Conservation (phyloP, 2,797 vertebrate species). For the Varecia variegata region DNA sequence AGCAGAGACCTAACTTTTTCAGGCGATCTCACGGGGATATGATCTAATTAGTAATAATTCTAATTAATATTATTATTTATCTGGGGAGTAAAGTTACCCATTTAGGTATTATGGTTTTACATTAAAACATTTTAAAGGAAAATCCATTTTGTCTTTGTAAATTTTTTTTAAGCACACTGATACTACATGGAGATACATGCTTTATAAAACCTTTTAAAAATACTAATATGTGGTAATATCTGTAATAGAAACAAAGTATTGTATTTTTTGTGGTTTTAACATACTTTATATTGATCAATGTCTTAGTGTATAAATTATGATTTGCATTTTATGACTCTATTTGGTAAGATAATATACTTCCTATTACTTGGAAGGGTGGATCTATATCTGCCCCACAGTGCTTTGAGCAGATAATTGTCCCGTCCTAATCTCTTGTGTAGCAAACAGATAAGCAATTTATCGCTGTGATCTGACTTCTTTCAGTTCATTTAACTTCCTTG, state of each 20-base stretch:
- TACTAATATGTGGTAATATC: neutral
- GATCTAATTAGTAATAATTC: neutral
- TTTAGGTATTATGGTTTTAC: neutral
- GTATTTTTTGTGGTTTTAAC: neutral
- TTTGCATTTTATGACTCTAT: neutral
- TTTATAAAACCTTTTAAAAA: slow-evolving; percentile 32
- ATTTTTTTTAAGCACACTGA: neutral
- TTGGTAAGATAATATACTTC: slow-evolving; percentile 57
- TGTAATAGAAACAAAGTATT: slow-evolving; percentile 40
- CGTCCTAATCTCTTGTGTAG: slow-evolving; percentile 74
- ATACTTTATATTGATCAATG: neutral
- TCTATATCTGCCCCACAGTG: slow-evolving; percentile 9
- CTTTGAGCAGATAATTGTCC: slow-evolving; percentile 75
- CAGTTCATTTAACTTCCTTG: slow-evolving; percentile 69
- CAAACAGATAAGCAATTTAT: slow-evolving; percentile 80
- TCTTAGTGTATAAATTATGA: slow-evolving; percentile 25
- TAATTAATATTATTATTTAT: slow-evolving; percentile 29
- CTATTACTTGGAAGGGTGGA: neutral
- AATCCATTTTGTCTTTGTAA: neutral
- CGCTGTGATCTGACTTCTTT: slow-evolving; percentile 74
- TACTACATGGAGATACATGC: neutral
- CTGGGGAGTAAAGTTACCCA: neutral
- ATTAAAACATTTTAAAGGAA: neutral
- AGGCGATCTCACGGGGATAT: neutral
- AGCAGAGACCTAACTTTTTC: neutral